Percentiles rank a stretch among this genome's conserved stretches.
Conservation (phyloP, 92 coral and sea anemone species). For the Virgularia gustaviana region DNA sequence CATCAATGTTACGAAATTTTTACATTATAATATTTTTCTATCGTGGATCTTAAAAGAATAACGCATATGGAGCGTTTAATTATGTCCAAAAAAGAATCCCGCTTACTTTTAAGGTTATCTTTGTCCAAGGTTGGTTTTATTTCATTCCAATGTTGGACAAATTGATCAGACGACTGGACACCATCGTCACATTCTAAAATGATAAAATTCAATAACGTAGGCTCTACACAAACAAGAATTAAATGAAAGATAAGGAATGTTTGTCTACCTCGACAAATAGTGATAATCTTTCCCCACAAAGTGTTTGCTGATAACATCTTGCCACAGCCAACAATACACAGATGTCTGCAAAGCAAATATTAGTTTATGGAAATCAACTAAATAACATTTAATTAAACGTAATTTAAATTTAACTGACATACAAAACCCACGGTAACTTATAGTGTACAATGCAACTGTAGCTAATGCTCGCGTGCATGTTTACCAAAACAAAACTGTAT, state of each 20-base stretch:
- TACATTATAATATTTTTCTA: too few species aligned
- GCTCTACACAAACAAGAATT: background rate
- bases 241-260: background rate
- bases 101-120: background rate
- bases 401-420: too few species aligned
- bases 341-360: conserved; percentile 64
- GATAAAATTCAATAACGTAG: background rate
- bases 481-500: too few species aligned
- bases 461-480: too few species aligned
- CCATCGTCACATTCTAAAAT: conserved; percentile 8
- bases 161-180: conserved; percentile 20
- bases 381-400: background rate
- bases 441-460: too few species aligned
- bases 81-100: too few species aligned
- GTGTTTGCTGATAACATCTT: conserved; percentile 82
- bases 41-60: too few species aligned
- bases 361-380: background rate
- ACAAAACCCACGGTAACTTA: background rate
- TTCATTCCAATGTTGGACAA: conserved; percentile 10
- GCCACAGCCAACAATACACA: conserved; percentile 79
- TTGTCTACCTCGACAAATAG: conserved; percentile 65
- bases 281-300: conserved; percentile 85
- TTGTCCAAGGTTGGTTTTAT: background rate
- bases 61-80: too few species aligned
- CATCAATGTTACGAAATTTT: too few species aligned